Evolutionary conservation across 2,888 invertebrate genomes (phyloP), one percentile per base, ranked within the genome.

Genomic region (Drosophila atroscutellata): DNA sequence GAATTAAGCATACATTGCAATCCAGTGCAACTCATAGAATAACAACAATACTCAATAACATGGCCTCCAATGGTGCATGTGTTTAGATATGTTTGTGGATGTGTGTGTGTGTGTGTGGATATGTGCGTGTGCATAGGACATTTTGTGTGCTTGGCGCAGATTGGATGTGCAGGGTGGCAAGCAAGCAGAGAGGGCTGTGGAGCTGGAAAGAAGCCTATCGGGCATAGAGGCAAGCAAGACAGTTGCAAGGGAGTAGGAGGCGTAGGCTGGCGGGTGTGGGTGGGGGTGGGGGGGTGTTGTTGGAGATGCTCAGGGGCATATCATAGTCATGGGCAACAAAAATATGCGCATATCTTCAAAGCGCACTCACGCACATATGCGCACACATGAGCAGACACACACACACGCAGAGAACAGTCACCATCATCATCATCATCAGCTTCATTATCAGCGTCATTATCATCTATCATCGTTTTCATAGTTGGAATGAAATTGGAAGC

Each of bases 131-230:
- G 63, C 55, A 61, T 50, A 75, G 63, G 57, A 60, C 66, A 58
- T 45, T 66, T 51, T 71, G 86, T 70, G 71, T 80, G 77, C 65
- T 37, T 47, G 42, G 51, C 72, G 64, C 57, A 65, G 83, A 69
- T 81, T 77, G 56, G 60, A 65, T 71, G 20, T 45, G 24, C 13
- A 24, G 45, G 20, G 11, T 15, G 13, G 26, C 26, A n/a, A 59
- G 26, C 34, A 49, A 34, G 26, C 39, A 28, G 26, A 18, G 26
- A 49, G 9, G 11, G 36, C 15, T 26, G 49, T 5, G 8, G 6
- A 42, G 42, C 2, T 42, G 50, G n/a, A n/a, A 15, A 18, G 20
- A 37, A 39, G 39, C 45, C 20, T 24, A 45, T 15, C 20, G 20
- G 45, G 20, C 45, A 20, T 3, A 57, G 45, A 37, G 18, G 9